Conservation (phyloP, 2,113 vertebrate species). For the Scartelaos histophorus region DNA sequence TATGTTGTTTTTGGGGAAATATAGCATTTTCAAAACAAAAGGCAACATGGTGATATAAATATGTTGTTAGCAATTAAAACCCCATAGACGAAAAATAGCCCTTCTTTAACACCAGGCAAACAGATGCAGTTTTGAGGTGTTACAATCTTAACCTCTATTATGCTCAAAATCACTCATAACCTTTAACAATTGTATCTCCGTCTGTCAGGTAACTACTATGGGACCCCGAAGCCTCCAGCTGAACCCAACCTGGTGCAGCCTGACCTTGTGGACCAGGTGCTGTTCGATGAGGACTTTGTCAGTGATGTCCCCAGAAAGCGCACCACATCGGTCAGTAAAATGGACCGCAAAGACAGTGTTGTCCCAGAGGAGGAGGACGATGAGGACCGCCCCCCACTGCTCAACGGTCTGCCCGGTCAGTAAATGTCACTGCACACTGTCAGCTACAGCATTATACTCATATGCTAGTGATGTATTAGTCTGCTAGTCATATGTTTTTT, state of each 20-base stretch:
- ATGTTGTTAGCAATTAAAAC: too few relatives aligned
- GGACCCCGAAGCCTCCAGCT: constrained; percentile 85
- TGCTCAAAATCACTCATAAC: background rate
- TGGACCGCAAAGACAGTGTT: constrained; percentile 72
- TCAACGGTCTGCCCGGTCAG: constrained; percentile 72
- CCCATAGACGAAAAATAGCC: too few relatives aligned
- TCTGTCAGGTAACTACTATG: constrained; percentile 87
- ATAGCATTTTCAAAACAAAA: too few relatives aligned
- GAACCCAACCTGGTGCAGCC: constrained; percentile 74
- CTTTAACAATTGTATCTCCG: background rate
- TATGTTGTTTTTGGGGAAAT: too few relatives aligned
- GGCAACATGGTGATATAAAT: too few relatives aligned
- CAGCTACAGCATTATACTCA: background rate
- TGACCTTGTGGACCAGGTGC: constrained; percentile 74
- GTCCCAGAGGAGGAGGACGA: constrained; percentile 73
- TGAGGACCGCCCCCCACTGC: constrained; percentile 68
- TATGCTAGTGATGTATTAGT: background rate
- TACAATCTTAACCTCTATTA: too few relatives aligned
- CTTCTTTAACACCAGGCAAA: too few relatives aligned
- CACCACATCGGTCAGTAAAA: constrained; percentile 73
- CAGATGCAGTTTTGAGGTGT: too few relatives aligned
- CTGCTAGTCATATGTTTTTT: too few relatives aligned
- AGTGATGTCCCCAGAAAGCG: constrained; percentile 67
- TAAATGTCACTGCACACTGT: constrained; percentile 25
- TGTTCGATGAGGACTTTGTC: constrained; percentile 70